A percentile compares a stretch with the other conserved stretches of the same genome.
These are phyloP conservation scores for Orthosia cruda DNA, from an alignment of 2,888 invertebrate genomes.

Conservation along the genomic window DNA sequence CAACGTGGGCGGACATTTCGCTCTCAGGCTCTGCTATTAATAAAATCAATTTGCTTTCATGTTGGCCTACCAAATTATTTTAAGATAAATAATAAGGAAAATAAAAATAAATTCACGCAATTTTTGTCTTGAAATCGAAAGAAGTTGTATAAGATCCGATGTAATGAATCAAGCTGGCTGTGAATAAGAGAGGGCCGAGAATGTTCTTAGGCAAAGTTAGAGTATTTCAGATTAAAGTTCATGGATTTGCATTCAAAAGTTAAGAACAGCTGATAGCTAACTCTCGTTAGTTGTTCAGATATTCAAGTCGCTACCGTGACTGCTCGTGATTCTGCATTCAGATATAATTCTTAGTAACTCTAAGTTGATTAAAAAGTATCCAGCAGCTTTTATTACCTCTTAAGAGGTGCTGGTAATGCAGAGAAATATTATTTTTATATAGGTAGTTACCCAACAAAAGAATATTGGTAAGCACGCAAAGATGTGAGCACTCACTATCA, in stretches of 20 bases:
- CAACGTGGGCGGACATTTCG: conserved; percentile 46
- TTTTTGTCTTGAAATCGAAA: conserved; percentile 18
- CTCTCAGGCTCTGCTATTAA: conserved; percentile 69
- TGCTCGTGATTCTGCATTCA: conserved; percentile 20
- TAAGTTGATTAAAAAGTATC: neutral
- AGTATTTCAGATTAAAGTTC: conserved; percentile 36
- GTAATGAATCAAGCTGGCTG: conserved; percentile 34
- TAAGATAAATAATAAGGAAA: conserved; percentile 56
- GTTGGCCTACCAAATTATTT: conserved; percentile 59
- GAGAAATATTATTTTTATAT: neutral
- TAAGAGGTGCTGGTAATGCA: neutral
- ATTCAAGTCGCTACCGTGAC: conserved; percentile 27
- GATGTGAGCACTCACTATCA: conserved; percentile 10
- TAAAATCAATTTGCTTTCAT: conserved; percentile 75
- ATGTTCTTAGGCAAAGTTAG: conserved; percentile 34
- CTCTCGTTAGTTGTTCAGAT: conserved; percentile 30
- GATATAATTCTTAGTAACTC: conserved; percentile 2
- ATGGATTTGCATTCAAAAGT: conserved; percentile 44
- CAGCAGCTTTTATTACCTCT: neutral
- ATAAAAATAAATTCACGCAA: conserved; percentile 15
- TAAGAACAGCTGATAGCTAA: conserved; percentile 41
- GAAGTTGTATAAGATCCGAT: conserved; percentile 23
- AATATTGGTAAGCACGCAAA: conserved; percentile 12
- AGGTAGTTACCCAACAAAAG: neutral
- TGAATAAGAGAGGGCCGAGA: conserved; percentile 5